A percentile compares a stretch with the other conserved stretches of the same genome.
These are phyloP conservation scores for Halichoerus grypus DNA, from an alignment of 2,113 vertebrate genomes.

Conservation along the genomic window DNA sequence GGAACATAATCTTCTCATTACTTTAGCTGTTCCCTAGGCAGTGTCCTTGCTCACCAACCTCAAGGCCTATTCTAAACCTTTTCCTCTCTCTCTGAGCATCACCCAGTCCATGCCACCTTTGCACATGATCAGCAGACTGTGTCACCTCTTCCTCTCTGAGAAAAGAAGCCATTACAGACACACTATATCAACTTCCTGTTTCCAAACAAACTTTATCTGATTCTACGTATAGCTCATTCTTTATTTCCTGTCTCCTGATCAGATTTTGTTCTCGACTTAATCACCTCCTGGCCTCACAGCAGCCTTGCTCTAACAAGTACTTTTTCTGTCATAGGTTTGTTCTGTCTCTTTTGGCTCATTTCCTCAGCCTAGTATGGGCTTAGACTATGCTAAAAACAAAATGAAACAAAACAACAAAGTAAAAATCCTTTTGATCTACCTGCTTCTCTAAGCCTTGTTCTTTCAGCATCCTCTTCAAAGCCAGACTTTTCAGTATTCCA, in stretches of 20 bases:
- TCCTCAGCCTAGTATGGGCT: neutral
- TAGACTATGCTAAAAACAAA: neutral
- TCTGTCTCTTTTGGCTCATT: neutral
- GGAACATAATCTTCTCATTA: neutral
- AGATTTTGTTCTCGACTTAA: neutral
- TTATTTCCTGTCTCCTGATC: neutral
- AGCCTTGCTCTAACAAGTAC: neutral
- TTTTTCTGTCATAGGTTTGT: neutral
- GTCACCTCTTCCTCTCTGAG: neutral
- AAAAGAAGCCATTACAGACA: neutral
- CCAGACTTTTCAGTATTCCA: neutral
- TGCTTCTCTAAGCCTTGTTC: slow-evolving; percentile 6
- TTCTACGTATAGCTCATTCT: neutral
- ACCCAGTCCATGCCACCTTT: rapidly evolving
- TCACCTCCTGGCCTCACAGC: neutral
- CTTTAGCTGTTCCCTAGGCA: neutral
- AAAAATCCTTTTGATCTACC: neutral
- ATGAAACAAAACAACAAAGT: slow-evolving; percentile 32
- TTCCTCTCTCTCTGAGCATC: neutral
- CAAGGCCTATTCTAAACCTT: neutral
- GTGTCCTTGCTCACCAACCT: neutral
- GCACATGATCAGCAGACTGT: neutral
- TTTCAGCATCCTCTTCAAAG: slow-evolving; percentile 18
- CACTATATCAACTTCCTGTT: neutral
- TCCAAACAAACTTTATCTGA: neutral